A percentile compares a stretch with the other conserved stretches of the same genome.
phyloP scores from a whole-genome alignment of 1,140 invertebrate genomes.

The Drosophila elegans region DNA sequence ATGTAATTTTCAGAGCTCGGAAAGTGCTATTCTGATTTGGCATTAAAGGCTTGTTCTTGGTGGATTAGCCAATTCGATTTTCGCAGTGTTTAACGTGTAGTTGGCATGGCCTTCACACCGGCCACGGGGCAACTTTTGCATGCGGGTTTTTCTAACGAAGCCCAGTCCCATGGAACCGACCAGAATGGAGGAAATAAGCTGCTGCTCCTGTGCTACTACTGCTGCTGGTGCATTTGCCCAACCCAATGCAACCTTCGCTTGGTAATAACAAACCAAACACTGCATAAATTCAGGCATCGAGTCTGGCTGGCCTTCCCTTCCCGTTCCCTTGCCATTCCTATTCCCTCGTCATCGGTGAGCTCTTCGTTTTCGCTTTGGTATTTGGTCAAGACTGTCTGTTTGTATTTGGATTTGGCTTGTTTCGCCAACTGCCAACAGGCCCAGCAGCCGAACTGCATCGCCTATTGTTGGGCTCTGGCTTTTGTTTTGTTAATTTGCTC shows the following conservation, averaged over 20 bases:
- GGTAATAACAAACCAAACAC: constrained; percentile 80
- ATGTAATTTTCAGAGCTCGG: too few species aligned
- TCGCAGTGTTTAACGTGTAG: constrained; percentile 41
- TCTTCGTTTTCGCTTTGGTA: constrained; percentile 75
- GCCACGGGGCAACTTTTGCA: constrained; percentile 63
- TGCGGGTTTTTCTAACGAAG: constrained; percentile 67
- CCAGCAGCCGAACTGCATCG: constrained; percentile 16
- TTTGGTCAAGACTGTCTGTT: constrained; percentile 72
- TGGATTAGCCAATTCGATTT: constrained; percentile 4
- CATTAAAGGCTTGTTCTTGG: background rate
- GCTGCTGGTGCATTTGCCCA: constrained; percentile 37
- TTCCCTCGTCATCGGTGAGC: constrained; percentile 30
- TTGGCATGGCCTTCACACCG: constrained; percentile 70
- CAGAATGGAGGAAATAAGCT: constrained; percentile 64
- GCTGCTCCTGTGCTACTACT: constrained; percentile 16
- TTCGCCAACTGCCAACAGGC: constrained; percentile 53
- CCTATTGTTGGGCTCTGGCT: constrained; percentile 67
- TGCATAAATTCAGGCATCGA: constrained; percentile 80
- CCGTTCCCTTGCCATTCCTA: background rate
- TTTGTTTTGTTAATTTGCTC: constrained; percentile 78
- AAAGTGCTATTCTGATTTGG: background rate
- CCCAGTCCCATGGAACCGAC: constrained; percentile 9
- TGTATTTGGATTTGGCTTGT: constrained; percentile 53
- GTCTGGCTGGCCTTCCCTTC: constrained; percentile 8
- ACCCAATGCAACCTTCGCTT: constrained; percentile 34